Base-by-base conservation (phyloP, 2,888 invertebrate genomes). In the Molanna angustata region DNA sequence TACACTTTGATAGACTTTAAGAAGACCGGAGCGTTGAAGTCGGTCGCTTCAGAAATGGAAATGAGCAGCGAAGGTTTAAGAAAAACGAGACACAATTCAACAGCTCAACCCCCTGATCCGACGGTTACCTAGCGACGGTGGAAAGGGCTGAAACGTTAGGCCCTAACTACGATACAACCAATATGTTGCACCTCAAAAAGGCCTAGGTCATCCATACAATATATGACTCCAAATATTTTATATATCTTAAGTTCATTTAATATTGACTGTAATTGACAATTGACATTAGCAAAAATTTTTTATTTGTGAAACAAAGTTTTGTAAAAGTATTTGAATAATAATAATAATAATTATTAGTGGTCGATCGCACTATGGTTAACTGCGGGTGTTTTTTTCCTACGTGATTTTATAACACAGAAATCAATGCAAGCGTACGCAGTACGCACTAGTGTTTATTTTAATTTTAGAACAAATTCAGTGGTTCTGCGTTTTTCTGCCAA, bases 1-100 rank as follows among this genome's bases (percentile, higher is more conserved):
- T 95, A 94, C 67, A 91, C 91, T 6, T 90, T 90, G 1, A 97
- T 96, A 62, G 96, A 96, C 73, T 95, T 96, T 70, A 87, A 94
- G 64, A 91, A 90, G 74, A 96, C 96, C 0, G 88, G 87, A 48
- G 95, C 95, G 17, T 78, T 96, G 20, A 89, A 89, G 16, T 88
- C 91, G 20, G 87, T 86, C 22, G 86, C 88, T 62, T 81, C 85
- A 3, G 80, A 80, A 43, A 76, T 80, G 49, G 85, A 87, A 56
- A 75, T 80, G 44, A 87, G 87, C 65, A 72, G 76, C 54, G 89
- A 90, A 63, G 87, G 88, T 43, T 82, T 83, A 42, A 80, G 92
- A 40, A 89, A 88, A 67, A 89, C 89, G 11, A 80, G 92, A 51
- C 91, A 92, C 67, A 90, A 90, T 70, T 90, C 90, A 17, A 83